phyloP scores from a whole-genome alignment of 2,797 vertebrate species.

The Chaenodraco wilsoni region DNA sequence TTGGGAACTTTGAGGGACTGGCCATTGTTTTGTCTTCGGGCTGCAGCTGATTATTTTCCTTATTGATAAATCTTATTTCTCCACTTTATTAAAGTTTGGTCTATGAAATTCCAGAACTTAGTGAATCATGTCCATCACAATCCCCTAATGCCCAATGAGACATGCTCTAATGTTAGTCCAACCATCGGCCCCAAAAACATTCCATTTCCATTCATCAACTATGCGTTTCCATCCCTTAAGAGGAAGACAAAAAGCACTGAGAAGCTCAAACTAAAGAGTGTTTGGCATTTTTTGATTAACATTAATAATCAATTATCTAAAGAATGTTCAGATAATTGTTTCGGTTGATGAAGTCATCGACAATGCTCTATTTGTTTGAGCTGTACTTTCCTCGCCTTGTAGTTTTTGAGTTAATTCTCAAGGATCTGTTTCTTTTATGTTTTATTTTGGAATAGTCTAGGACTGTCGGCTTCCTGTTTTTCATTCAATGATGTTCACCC shows the following conservation, averaged over 20 bases:
- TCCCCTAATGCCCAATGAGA: not conserved
- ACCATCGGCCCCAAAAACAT: not conserved
- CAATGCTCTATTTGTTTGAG: not conserved
- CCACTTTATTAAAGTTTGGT: not conserved
- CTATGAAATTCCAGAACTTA: not conserved
- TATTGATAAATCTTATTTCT: not conserved
- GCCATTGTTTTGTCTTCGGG: not conserved
- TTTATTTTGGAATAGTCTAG: too few species aligned
- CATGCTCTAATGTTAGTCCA: not conserved
- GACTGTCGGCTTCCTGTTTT: too few species aligned
- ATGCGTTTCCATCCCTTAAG: too few species aligned
- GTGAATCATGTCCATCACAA: not conserved
- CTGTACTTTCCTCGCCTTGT: not conserved
- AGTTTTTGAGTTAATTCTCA: not conserved
- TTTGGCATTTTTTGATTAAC: not conserved
- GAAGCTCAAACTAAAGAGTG: not conserved
- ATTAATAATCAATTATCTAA: not conserved
- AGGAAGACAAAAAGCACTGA: not conserved
- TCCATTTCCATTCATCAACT: too few species aligned
- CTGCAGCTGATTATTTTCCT: not conserved
- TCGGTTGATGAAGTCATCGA: not conserved
- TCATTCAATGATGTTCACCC: too few species aligned
- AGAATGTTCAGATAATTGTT: not conserved
- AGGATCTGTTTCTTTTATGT: too few species aligned
- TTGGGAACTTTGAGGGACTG: not conserved